Evolutionary conservation across 2,888 invertebrate species (phyloP).

Genomic region (Acleris literana): DNA sequence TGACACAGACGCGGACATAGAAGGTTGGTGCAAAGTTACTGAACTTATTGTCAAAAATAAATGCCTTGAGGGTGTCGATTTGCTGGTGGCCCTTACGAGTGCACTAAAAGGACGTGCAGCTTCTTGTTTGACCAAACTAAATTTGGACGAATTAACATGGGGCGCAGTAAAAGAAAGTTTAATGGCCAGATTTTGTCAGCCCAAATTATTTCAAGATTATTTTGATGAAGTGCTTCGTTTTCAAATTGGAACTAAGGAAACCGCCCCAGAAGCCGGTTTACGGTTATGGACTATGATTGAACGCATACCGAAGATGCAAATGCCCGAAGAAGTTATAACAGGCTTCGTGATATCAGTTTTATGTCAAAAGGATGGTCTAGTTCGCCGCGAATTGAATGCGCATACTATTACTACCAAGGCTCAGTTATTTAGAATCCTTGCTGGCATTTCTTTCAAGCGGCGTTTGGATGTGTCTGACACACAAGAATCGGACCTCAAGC

Average conservation of each 20-base stretch:
- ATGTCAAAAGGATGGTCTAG: too few relatives aligned
- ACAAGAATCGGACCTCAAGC: too few relatives aligned
- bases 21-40: constrained; percentile 42
- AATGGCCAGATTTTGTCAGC: constrained; percentile 32
- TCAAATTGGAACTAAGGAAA: constrained; percentile 26
- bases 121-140: neutral
- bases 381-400: too few relatives aligned
- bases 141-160: constrained; percentile 29
- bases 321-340: too few relatives aligned
- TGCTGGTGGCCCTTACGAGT: constrained; percentile 24
- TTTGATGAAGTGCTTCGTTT: constrained; percentile 35
- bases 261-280: too few relatives aligned
- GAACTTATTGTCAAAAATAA: constrained; percentile 36
- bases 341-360: too few relatives aligned
- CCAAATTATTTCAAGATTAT: constrained; percentile 36
- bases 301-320: too few relatives aligned
- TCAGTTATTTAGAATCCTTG: too few relatives aligned
- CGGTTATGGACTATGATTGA: too few relatives aligned
- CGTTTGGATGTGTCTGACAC: too few relatives aligned
- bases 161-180: constrained; percentile 28
- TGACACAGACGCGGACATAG: constrained; percentile 40
- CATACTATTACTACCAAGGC: too few relatives aligned
- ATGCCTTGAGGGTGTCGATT: constrained; percentile 36
- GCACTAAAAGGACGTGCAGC: constrained; percentile 8
- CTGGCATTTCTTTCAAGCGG: too few relatives aligned